Base-by-base conservation (phyloP, 2,888 invertebrate genomes). In the Eutolmus rufibarbis region DNA sequence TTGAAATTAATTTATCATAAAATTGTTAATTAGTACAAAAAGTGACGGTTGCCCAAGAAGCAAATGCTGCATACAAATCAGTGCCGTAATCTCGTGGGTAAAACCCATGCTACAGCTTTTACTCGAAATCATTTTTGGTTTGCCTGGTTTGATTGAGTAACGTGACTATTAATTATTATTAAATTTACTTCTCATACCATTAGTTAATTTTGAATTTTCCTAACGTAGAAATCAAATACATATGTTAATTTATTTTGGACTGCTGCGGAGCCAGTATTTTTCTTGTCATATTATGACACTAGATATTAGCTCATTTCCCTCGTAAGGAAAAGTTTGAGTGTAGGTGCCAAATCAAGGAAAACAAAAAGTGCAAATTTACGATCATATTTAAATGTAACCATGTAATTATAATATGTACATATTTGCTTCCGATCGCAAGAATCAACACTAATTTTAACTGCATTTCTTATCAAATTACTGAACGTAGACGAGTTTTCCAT, bases 51-150 rank as follows among this genome's bases (percentile, higher is more conserved):
- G 76, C 16, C 76, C 79, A 14, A 79, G 51, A 46, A 43, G 51
- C 19, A 79, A 79, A 79, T 46, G 79, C 46, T 28, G 79, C 79
- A 79, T 79, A 79, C 56, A 79, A 79, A 79, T 79, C 51, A 79
- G 66, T 23, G 9, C 12, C 28, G 66, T 7, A 28, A 8, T 66
- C 66, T 23, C 66, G 28, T 28, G 28, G 19, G 66, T 9, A 28
- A 14, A n/a, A 8, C 14, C 28, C 23, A 66, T 12, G 19, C 12
- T 14, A 19, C 66, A 66, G n/a, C 3, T 12, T 66, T 66, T 28
- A 12, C 4, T 9, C 8, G 28, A 23, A 66, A 66, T 66, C 12
- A 66, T 66, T n/a, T 51, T 51, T n/a, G 19, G 51, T n/a, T 7
- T 51, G 19, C 51, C 51, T 51, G 14, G 9, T 51, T n/a, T 51